These are phyloP conservation scores for Oryzias curvinotus DNA, from an alignment of 2,113 vertebrate species.

Conservation along the genomic window DNA sequence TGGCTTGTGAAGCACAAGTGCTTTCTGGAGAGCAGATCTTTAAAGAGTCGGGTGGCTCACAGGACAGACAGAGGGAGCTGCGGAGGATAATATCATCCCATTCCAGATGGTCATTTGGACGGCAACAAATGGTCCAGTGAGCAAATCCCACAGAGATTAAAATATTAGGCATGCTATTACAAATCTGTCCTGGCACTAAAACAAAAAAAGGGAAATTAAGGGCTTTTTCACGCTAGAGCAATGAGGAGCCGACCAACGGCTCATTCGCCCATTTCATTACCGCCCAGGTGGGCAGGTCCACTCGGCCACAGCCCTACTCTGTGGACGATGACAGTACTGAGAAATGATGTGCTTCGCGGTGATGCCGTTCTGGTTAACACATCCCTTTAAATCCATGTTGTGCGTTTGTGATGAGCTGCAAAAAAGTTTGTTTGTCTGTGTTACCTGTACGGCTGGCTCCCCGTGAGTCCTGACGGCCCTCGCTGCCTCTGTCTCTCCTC, in stretches of 20 bases:
- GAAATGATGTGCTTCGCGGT: no score
- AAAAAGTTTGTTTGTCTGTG: no score
- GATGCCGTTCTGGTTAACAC: no score
- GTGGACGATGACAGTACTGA: no score
- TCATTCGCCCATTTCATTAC: conserved; percentile 64
- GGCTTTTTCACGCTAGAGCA: conserved; percentile 69
- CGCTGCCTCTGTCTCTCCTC: conserved; percentile 35
- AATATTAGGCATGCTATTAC: conserved; percentile 74
- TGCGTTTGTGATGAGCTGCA: no score
- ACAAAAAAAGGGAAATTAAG: conserved; percentile 73
- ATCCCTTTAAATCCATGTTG: no score
- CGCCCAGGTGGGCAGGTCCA: conserved; percentile 49
- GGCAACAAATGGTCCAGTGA: conserved; percentile 70
- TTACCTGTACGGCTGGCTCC: conserved; percentile 15
- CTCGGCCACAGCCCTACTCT: no score
- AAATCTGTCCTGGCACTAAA: conserved; percentile 76
- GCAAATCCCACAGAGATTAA: conserved; percentile 72
- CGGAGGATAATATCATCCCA: conserved; percentile 64
- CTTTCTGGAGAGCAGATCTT: conserved; percentile 23
- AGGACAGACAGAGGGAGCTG: conserved; percentile 65
- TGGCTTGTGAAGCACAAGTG: conserved; percentile 6
- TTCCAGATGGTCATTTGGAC: conserved; percentile 78
- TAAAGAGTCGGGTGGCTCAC: conserved; percentile 30
- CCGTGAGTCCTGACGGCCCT: conserved; percentile 8
- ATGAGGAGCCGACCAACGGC: conserved; percentile 73